phyloP scores from a whole-genome alignment of 2,113 vertebrate genomes.

The Otolemur garnettii region DNA sequence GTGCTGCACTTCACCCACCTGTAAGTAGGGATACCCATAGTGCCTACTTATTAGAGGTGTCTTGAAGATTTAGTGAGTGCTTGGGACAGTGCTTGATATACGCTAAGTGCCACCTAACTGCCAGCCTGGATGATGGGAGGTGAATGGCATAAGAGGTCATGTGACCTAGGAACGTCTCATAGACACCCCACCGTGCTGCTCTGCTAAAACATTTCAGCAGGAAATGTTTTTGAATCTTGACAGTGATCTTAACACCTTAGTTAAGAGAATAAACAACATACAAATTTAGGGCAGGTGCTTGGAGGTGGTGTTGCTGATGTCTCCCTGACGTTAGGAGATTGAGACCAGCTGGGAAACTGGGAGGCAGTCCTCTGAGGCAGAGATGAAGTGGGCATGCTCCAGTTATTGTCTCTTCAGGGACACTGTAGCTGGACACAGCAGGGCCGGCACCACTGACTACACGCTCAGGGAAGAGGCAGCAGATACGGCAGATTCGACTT shows the following conservation, averaged over 20 bases:
- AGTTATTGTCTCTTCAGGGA: neutral
- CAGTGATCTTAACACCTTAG: neutral
- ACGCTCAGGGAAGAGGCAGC: accelerated
- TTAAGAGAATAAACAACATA: neutral
- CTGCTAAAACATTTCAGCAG: neutral
- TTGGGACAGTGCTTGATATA: neutral
- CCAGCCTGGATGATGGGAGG: neutral
- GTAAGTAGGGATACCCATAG: neutral
- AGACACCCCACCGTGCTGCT: too few species aligned
- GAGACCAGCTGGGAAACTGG: neutral
- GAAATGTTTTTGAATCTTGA: neutral
- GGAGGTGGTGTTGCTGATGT: neutral
- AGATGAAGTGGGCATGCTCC: neutral
- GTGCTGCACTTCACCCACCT: neutral
- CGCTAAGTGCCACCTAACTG: neutral
- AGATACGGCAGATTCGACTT: neutral
- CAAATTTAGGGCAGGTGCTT: neutral
- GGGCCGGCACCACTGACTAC: neutral
- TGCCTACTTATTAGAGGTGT: neutral
- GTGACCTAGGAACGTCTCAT: neutral
- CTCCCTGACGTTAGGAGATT: neutral
- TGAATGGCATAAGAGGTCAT: neutral
- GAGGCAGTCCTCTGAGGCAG: neutral
- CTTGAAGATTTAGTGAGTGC: neutral
- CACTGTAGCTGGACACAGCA: neutral